These are phyloP conservation scores for Epsilonema sp. DNA, from an alignment of 2,888 invertebrate genomes.

Conservation along the genomic window DNA sequence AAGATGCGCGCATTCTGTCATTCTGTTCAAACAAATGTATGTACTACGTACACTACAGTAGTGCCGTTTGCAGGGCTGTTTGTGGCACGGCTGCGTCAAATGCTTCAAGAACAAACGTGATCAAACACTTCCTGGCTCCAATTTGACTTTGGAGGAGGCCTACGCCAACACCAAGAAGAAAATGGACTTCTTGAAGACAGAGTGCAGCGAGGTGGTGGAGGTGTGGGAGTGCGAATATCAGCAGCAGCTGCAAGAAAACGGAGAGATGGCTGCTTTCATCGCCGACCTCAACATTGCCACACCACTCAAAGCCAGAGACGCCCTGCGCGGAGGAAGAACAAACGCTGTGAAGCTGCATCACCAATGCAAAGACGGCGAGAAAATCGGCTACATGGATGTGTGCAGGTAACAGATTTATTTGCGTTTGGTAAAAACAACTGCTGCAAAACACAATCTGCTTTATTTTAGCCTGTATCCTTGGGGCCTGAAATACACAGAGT, in stretches of 20 bases:
- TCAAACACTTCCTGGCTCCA: constrained; percentile 11
- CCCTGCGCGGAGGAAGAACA: no score
- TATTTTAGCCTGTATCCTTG: constrained; percentile 22
- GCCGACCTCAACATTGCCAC: constrained; percentile 8
- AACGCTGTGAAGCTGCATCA: constrained; percentile 16
- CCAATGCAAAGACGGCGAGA: constrained; percentile 11
- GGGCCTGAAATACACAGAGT: constrained; percentile 14
- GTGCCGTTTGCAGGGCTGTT: no score
- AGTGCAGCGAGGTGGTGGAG: no score
- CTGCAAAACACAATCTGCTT: no score
- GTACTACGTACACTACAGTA: no score
- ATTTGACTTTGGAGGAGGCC: no score
- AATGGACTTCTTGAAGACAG: no score
- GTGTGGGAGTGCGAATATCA: constrained; percentile 16
- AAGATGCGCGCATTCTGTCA: no score
- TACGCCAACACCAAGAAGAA: no score
- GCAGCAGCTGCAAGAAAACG: constrained; percentile 9
- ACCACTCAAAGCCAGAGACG: constrained; percentile 16
- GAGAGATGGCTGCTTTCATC: constrained; percentile 9
- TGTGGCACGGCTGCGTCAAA: constrained; percentile 13
- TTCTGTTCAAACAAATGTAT: no score
- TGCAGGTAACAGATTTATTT: no score
- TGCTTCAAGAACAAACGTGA: not conserved
- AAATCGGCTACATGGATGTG: constrained; percentile 17
- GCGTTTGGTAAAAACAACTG: no score